Base-by-base conservation (phyloP, 2,113 vertebrate species). In the Crotalus viridis region DNA sequence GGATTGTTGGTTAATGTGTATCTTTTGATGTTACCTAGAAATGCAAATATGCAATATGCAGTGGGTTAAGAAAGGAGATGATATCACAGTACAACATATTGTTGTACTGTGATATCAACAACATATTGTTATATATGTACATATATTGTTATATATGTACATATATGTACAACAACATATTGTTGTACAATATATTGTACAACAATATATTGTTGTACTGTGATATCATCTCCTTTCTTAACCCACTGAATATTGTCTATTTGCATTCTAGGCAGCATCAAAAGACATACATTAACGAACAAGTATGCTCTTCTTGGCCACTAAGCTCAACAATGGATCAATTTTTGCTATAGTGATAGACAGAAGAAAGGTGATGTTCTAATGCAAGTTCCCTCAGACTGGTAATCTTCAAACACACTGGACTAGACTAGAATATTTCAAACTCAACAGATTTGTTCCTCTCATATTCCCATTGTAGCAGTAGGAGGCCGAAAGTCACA, bases 21-120 rank as follows among this genome's bases (percentile, higher is more conserved):
- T 33, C 55, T 88, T 92, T 92, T 96, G 88, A 1, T n/a, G 39
- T 64, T 52, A 10, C 26, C n/a, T 33, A 81, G 4, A 93, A 2
- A 4, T 0, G 26, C 85, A 87, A 5, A 51, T 59, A 9, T 15
- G 12, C 22, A 39, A 10, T 33, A 88, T 55, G 7, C 39, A 33
- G 19, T 64, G 22, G 10, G n/a, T 12, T 39, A 91, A 51, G 39
- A 46, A n/a, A 22, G 48, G 39, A 61, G 10, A 46, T 48, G 90
- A 57, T 87, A 28, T 51, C 10, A 85, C 3, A 8, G 39, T 21
- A 56, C 6, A 1, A 24, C 12, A 43, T 21, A 43, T 64, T 87
- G 24, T 17, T 1, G 39, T 39, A 39, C 39, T 39, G 39, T 39
- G 39, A 39, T 39, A 39, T 39, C 39, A 39, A 39, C 39, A 39